Base-by-base conservation (phyloP, 2,113 vertebrate species). In the Riparia riparia region DNA sequence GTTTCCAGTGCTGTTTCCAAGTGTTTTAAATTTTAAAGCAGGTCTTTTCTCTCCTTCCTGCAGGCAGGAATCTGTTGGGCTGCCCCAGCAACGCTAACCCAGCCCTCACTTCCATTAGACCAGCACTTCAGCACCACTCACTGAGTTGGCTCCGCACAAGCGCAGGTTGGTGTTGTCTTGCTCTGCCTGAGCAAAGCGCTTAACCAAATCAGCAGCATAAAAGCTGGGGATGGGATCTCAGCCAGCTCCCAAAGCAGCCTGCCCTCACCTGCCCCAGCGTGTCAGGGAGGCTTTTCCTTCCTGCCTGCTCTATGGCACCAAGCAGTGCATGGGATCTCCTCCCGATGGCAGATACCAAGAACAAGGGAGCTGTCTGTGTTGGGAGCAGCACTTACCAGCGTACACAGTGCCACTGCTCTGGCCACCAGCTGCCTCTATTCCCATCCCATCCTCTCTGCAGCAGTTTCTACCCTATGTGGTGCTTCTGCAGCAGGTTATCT, bases 21-120 rank as follows among this genome's bases (percentile, higher is more conserved):
- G 44, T 45, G 60, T 73, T 90, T 80, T 65, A 80, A 76, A 90
- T 86, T 93, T 84, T 92, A 81, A 95, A 95, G 41, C 50, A 64
- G 66, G 47, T 16, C 14, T 90, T 92, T 92, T 68, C 51, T 78
- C 41, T 90, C 24, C 34, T 93, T 89, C 76, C 77, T 1, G 0
- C 56, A 45, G 77, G 76, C 71, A 25, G 51, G 76, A 70, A 65
- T 72, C 47, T 69, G 29, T 58, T 5, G 1, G 39, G 29, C 50
- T 86, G 50, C 22, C 45, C 39, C 63, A 65, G 74, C 41, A 85
- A 44, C 24, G 34, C 29, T 77, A 57, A 66, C 18, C 34, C n/a
- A 64, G 32, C 31, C 51, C 63, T 81, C 29, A 3, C 22, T 63
- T 80, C 68, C 53, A 39, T 86, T n/a, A 86, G 49, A 64, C 21